Percentiles rank a stretch among this genome's conserved stretches.
Conservation (phyloP, 2,888 invertebrate genomes). For the Melinaea marsaeus region DNA sequence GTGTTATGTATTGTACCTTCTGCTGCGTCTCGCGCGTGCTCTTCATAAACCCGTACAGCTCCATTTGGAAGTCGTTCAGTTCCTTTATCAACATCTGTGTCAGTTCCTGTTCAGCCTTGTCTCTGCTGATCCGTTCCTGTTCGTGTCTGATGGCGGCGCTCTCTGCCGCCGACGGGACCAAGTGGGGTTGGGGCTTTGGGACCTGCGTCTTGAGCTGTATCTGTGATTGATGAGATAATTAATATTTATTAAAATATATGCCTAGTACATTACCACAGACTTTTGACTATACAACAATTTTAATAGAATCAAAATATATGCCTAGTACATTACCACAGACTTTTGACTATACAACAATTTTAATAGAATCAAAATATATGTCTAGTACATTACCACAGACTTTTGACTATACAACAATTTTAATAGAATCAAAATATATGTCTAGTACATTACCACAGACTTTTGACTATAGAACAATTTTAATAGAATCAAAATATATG, state of each 20-base stretch:
- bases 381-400: too few relatives aligned
- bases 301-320: too few relatives aligned
- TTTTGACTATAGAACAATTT: too few relatives aligned
- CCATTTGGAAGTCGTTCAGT: constrained; percentile 81
- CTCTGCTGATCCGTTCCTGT: constrained; percentile 55
- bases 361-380: too few relatives aligned
- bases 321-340: too few relatives aligned
- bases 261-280: background rate
- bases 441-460: too few relatives aligned
- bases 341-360: too few relatives aligned
- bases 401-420: too few relatives aligned
- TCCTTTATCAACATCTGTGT: constrained; percentile 81
- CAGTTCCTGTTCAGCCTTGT: constrained; percentile 65
- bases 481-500: too few relatives aligned
- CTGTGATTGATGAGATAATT: constrained; percentile 27
- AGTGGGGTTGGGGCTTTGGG: constrained; percentile 14
- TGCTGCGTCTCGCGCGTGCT: constrained; percentile 73
- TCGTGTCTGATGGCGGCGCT: constrained; percentile 59
- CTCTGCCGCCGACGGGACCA: constrained; percentile 36
- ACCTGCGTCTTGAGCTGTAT: constrained; percentile 34
- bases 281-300: too few relatives aligned
- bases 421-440: too few relatives aligned
- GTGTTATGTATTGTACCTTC: constrained; percentile 63
- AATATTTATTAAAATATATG: background rate
- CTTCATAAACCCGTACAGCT: constrained; percentile 79